A percentile compares a stretch with the other conserved stretches of the same genome.
phyloP scores from a whole-genome alignment of 1,140 invertebrate species.

The Solenopsis fugax region DNA sequence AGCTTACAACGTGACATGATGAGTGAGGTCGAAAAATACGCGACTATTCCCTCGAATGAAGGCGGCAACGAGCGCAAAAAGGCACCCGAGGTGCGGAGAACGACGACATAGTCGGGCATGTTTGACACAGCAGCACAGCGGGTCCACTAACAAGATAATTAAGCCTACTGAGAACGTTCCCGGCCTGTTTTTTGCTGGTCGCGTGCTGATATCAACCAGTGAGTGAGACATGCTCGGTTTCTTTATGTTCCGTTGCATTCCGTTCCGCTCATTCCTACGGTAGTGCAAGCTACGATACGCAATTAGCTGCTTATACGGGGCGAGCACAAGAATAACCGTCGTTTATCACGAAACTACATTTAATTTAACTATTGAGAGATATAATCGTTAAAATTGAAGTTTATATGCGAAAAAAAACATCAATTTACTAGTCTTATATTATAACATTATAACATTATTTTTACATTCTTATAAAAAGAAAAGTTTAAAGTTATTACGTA shows the following conservation, averaged over 20 bases:
- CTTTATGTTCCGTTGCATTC: constrained; percentile 41
- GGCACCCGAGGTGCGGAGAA: constrained; percentile 55
- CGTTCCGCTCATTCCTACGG: constrained; percentile 22
- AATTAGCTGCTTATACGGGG: constrained; percentile 1
- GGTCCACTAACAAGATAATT: constrained; percentile 82
- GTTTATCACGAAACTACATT: constrained; percentile 4
- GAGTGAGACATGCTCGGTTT: constrained; percentile 44
- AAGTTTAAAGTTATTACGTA: neutral
- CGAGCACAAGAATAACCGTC: neutral
- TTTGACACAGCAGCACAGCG: constrained; percentile 65
- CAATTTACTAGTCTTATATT: neutral
- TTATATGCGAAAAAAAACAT: neutral
- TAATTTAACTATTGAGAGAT: neutral
- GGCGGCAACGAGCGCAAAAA: constrained; percentile 45
- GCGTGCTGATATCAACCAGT: constrained; percentile 80
- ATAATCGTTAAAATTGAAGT: neutral
- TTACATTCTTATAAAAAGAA: neutral
- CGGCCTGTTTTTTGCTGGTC: constrained; percentile 79
- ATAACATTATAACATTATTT: neutral
- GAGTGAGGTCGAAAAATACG: constrained; percentile 56
- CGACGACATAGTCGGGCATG: constrained; percentile 34
- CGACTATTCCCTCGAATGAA: constrained; percentile 45
- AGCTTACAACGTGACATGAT: constrained; percentile 29
- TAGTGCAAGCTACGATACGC: constrained; percentile 14
- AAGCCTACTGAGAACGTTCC: constrained; percentile 79